Conservation (phyloP, 2,113 vertebrate genomes). For the Cyphomyrus plagiostoma region DNA sequence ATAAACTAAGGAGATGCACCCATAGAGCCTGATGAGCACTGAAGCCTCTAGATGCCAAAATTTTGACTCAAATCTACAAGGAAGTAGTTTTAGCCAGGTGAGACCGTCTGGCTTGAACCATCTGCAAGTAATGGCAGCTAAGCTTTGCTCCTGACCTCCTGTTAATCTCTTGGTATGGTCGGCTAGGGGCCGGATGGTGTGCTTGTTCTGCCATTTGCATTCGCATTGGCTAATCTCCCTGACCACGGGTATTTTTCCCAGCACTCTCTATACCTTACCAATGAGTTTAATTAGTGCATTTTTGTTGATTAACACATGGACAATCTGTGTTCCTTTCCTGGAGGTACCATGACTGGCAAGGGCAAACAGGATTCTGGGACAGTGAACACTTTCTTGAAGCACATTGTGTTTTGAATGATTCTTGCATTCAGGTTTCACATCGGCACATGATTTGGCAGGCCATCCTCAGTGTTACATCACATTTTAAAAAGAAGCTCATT, state of each 20-base stretch:
- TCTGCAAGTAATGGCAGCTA: neutral
- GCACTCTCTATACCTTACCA: neutral
- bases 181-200: neutral
- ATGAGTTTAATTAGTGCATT: neutral
- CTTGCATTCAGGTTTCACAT: neutral
- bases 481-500: neutral
- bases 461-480: neutral
- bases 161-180: neutral
- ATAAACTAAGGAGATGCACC: neutral
- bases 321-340: neutral
- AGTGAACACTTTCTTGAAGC: neutral
- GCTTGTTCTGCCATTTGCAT: neutral
- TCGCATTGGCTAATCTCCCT: neutral
- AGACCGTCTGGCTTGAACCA: neutral
- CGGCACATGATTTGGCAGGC: neutral
- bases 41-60: neutral
- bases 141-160: neutral
- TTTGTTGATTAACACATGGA: neutral
- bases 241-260: neutral
- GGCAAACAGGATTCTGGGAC: conserved; percentile 1
- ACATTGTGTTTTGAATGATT: neutral
- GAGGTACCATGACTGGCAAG: neutral
- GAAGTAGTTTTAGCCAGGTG: neutral
- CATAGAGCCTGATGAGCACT: neutral
- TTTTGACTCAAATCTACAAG: neutral